These are phyloP conservation scores for Drosophila athabasca DNA, from an alignment of 1,140 invertebrate species.

Conservation along the genomic window DNA sequence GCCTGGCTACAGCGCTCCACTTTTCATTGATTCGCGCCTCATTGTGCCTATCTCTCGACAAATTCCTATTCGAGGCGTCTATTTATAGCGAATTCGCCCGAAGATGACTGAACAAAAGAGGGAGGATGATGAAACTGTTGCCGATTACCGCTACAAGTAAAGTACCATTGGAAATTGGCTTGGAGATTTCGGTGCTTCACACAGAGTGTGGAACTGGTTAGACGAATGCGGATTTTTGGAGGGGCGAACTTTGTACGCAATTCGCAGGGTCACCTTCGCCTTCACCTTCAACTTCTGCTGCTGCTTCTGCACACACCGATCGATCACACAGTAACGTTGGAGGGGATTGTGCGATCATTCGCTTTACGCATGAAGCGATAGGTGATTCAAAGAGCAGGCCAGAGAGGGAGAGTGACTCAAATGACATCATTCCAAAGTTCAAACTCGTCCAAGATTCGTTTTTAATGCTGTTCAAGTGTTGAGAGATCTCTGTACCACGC, in stretches of 20 bases:
- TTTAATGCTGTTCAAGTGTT: slow-evolving; percentile 15
- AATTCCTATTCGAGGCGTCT: slow-evolving; percentile 16
- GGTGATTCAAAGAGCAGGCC: slow-evolving; percentile 16
- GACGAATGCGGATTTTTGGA: slow-evolving; percentile 1
- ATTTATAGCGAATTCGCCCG: slow-evolving; percentile 20
- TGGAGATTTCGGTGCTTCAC: slow-evolving; percentile 30
- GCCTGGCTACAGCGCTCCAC: slow-evolving; percentile 4
- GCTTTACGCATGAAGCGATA: slow-evolving; percentile 35
- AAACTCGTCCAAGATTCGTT: slow-evolving; percentile 25
- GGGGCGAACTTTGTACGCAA: slow-evolving; percentile 27
- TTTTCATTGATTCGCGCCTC: slow-evolving; percentile 20
- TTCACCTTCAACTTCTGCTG: slow-evolving; percentile 12
- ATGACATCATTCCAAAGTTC: slow-evolving; percentile 76
- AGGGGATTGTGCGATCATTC: slow-evolving; percentile 37
- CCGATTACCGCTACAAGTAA: slow-evolving; percentile 23
- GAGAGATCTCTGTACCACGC: neutral
- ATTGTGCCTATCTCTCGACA: slow-evolving; percentile 20
- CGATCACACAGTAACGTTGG: no score
- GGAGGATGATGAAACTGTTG: slow-evolving; percentile 41
- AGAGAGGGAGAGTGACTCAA: slow-evolving; percentile 22
- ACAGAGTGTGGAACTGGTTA: slow-evolving; percentile 21
- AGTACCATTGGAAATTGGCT: slow-evolving; percentile 13
- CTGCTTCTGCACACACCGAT: slow-evolving; percentile 16
- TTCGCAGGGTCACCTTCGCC: slow-evolving; percentile 55
- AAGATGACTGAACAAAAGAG: slow-evolving; percentile 26